Evolutionary conservation across 35 echinoderm and acorn worm species (phyloP), one percentile per base, ranked within the genome.

Genomic region (Strongylocentrotus purpuratus): DNA sequence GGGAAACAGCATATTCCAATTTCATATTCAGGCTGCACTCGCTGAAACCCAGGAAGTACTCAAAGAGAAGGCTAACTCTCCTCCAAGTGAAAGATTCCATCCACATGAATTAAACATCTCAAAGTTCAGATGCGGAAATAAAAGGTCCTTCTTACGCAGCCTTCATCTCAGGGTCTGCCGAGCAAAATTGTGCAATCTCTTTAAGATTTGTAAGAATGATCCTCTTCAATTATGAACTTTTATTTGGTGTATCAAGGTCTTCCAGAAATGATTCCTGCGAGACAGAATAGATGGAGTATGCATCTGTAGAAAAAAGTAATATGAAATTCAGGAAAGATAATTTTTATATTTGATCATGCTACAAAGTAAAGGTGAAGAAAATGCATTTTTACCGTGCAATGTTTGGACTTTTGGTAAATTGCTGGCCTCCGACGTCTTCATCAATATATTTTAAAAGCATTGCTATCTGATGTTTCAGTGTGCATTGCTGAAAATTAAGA

Each of bases 241-340:
- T 97, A 70, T 98, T 97, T 86, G 98, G 96, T 61, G 98, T 97
- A 41, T 98, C 97, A 96, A 97, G 97, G 92, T 99, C 96, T 65
- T 99, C 98, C 78, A 99, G 91, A 92, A 99, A 99, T 41, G 97
- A 96, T 94, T 99, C 98, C 71, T 98, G 97, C 41, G 94, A 95
- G 48, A 99, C 98, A 46, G 98, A 94, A 97, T 96, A 99, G 46
- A 99, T 98, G 4, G 98, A 99, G 85, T 99, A 99, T 33, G 86
- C 92, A 95, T 98, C 98, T 99, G 94, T 89, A 93, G 91, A 46
- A 89, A 28, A 6, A 78, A 78, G 28, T 22, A 0, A 7, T 78
- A 28, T 22, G 20, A 78, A 78, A n/a, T 78, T 78, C n/a, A 78
- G 65, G 65, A 78, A 78, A 78, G 65, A n/a, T 78, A 78, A 78